These are phyloP conservation scores for Chironomus tepperi DNA, from an alignment of 1,140 invertebrate species.

Conservation along the genomic window DNA sequence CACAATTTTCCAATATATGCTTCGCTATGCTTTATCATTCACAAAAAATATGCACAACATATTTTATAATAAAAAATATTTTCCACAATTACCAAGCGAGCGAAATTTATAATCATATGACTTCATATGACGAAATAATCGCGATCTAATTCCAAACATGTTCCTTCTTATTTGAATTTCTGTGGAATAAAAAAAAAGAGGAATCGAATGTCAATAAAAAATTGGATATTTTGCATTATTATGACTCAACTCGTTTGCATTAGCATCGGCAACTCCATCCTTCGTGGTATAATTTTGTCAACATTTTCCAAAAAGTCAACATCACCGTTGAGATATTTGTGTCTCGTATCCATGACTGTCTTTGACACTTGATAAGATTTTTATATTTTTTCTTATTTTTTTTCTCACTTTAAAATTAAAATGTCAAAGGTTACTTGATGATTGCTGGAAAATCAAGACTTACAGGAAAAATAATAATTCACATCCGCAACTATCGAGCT, in stretches of 20 bases:
- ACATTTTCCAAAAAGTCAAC: background rate
- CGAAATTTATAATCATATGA: conserved; percentile 21
- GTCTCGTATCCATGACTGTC: background rate
- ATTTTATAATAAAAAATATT: no score
- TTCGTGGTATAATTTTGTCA: background rate
- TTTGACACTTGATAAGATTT: background rate
- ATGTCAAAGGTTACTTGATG: background rate
- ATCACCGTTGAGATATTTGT: conserved; percentile 1
- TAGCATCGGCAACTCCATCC: background rate
- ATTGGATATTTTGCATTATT: background rate
- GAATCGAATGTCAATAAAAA: background rate
- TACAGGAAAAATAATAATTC: background rate
- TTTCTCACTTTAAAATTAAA: background rate
- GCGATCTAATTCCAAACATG: background rate
- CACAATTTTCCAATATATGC: background rate
- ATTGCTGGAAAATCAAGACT: background rate
- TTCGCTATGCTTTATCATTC: background rate
- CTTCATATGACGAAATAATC: background rate
- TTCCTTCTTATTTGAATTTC: conserved; percentile 19
- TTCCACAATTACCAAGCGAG: background rate
- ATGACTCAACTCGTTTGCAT: conserved; percentile 10
- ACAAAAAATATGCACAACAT: background rate
- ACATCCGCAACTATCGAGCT: background rate
- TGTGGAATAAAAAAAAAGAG: background rate
- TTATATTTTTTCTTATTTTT: background rate